These are phyloP conservation scores for Antidorcas marsupialis DNA, from an alignment of 2,113 vertebrate genomes.

Conservation along the genomic window DNA sequence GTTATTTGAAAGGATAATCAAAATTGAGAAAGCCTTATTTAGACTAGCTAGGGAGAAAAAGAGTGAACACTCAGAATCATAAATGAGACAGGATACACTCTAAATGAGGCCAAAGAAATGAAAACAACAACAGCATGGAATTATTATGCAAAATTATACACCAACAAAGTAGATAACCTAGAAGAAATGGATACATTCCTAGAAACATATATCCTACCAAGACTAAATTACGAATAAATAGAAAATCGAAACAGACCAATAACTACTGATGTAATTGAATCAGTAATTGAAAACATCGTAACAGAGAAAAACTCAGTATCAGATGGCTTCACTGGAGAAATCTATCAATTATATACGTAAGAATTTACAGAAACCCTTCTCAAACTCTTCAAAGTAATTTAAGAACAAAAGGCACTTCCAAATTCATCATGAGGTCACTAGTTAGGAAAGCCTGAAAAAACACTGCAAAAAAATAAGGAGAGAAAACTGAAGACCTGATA, in stretches of 20 bases:
- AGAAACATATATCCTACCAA: neutral
- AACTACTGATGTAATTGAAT: neutral
- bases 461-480: neutral
- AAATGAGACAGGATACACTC: neutral
- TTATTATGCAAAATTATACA: neutral
- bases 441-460: neutral
- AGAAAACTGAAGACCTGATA: neutral
- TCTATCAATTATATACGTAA: neutral
- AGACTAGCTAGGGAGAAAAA: neutral
- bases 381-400: neutral
- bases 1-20: neutral
- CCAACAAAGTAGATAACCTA: neutral
- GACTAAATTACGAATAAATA: neutral
- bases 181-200: neutral
- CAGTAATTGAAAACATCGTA: neutral
- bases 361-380: neutral
- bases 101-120: neutral
- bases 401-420: neutral
- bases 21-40: neutral
- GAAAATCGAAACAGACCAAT: neutral
- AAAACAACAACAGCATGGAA: neutral
- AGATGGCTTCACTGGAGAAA: neutral
- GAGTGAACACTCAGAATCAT: neutral
- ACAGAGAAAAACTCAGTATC: neutral
- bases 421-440: neutral